Base-by-base conservation (phyloP, 1,140 invertebrate genomes). In the Drosophila lowei region DNA sequence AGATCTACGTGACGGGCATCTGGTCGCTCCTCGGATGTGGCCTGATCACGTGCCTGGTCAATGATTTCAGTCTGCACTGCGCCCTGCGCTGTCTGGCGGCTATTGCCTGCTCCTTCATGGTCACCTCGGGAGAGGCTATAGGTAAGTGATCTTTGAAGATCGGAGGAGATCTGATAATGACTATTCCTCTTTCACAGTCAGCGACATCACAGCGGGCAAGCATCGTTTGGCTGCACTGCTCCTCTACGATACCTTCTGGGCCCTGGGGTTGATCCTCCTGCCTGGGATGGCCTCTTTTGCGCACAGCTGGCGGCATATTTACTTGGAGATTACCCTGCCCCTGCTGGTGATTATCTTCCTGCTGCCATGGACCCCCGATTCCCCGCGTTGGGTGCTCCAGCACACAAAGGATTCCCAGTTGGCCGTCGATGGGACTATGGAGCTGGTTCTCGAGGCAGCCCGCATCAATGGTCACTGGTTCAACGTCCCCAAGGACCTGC, bases 161-260 rank as follows among this genome's bases (percentile, higher is more conserved):
- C 16, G 6, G 21, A 11, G 38, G 3, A 13, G 7, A 8, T 6
- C 21, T 47, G 11, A 46, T 7, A 34, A n/a, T 15, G 3, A 3
- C 25, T 47, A 21, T 13, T 15, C 23, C 8, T 2, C 11, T 50
- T 47, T 3, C 53, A 86, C 54, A 92, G 91, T 92, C 65, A 55
- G 72, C 11, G 92, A 92, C 50, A 91, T 92, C 5, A 89, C 81
- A 2, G 67, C 76, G 2, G 92, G 92, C 1, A 79, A 74, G 23
- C 68, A 86, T 48, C 90, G 90, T 2, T 59, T 76, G 11, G 81
- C 80, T 13, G 84, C 79, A 0, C 72, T 78, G 2, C 74, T 91
- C 7, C 81, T 92, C 0, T 92, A 92, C 62, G 92, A 92, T 59
- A 81, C 89, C 8, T 92, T 91, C 59, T 92, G 91, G 91, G 90